Evolutionary conservation across 2,888 invertebrate species (phyloP).

Genomic region (Itoplectis maculator): DNA sequence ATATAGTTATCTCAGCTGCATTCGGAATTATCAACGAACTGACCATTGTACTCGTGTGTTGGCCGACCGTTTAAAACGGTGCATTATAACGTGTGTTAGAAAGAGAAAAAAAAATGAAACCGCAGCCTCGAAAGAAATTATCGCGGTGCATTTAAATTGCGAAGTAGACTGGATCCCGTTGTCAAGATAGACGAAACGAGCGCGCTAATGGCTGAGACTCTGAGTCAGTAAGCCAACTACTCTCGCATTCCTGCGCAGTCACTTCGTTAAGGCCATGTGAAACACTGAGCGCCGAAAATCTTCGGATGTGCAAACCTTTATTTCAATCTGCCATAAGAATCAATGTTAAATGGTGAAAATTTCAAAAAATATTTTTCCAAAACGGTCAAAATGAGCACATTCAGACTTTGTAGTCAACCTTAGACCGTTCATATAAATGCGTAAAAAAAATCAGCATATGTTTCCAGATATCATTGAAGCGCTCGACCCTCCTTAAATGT

Average conservation of each 20-base stretch:
- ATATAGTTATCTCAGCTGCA: background rate
- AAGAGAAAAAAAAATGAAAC: background rate
- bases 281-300: too few species aligned
- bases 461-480: too few species aligned
- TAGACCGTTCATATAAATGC: too few species aligned
- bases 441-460: too few species aligned
- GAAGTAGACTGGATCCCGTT: conserved; percentile 52
- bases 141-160: conserved; percentile 16
- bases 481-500: too few species aligned
- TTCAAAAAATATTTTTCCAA: too few species aligned
- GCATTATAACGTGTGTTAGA: background rate
- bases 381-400: too few species aligned
- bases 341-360: too few species aligned
- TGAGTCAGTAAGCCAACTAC: conserved; percentile 52
- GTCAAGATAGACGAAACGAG: conserved; percentile 59
- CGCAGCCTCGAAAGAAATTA: conserved; percentile 1
- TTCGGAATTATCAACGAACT: background rate
- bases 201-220: conserved; percentile 48
- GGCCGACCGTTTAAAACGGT: conserved; percentile 1
- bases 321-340: too few species aligned
- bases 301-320: too few species aligned
- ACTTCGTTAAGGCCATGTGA: too few species aligned
- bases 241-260: conserved; percentile 59
- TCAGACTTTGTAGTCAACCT: too few species aligned
- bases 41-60: conserved; percentile 1